Conservation (phyloP, 2,113 vertebrate species). For the Microcebus murinus region DNA sequence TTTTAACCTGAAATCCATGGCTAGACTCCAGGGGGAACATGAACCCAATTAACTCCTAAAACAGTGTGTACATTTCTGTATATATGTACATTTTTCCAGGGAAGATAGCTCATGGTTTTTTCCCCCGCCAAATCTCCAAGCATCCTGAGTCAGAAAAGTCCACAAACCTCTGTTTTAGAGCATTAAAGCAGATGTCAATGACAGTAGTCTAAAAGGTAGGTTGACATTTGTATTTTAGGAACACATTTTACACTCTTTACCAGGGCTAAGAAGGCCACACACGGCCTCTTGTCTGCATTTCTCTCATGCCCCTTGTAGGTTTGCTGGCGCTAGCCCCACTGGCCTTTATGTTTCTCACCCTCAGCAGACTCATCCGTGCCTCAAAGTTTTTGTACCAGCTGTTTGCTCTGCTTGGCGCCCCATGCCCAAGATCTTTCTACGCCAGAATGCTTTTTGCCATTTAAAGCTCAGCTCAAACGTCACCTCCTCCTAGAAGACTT, state of each 20-base stretch:
- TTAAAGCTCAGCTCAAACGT: background rate
- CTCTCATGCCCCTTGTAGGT: background rate
- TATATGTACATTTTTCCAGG: background rate
- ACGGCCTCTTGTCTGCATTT: rapidly evolving
- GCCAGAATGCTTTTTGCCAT: background rate
- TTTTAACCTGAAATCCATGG: background rate
- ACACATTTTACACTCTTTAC: background rate
- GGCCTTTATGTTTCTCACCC: background rate
- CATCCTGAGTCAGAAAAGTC: background rate
- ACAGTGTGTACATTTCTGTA: background rate
- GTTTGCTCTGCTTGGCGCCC: background rate
- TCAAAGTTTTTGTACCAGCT: background rate
- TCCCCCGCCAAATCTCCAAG: background rate
- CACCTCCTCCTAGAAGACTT: background rate
- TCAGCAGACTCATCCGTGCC: background rate
- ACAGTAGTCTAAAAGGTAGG: background rate
- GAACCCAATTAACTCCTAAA: background rate
- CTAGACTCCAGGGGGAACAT: background rate
- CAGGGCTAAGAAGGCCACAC: background rate
- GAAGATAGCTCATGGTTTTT: background rate
- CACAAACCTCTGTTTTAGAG: background rate
- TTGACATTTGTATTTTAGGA: background rate
- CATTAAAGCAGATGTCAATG: background rate
- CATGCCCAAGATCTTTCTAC: background rate
- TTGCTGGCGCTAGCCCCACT: background rate